Evolutionary conservation across 2,888 invertebrate species (phyloP), one percentile per base, ranked within the genome.

Genomic region (Calameuta filiformis): DNA sequence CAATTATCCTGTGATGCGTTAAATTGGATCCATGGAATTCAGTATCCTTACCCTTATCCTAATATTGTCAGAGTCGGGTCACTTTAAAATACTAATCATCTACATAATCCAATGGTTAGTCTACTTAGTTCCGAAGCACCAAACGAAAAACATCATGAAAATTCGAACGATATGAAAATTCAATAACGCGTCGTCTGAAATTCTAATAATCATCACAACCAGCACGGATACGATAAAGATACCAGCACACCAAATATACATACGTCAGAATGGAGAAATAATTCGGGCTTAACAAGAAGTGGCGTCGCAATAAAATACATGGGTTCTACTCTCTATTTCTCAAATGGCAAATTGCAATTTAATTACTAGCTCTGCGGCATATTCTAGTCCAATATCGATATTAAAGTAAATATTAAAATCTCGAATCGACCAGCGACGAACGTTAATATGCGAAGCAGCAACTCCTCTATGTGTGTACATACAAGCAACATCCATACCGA

Each of bases 341-440:
- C 56, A 56, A 6, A 23, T 56, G 9, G 56, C 56, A 23, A 23
- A 56, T 23, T 68, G 56, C 68, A 73, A 73, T 77, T 80, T 82
- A 79, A 80, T 79, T 79, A 78, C 75, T 33, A 73, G 71, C 23
- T 75, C n/a, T 73, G 40, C 34, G 35, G 68, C 35, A 56, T 56
- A 23, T 56, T 56, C 56, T 77, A 76, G 56, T 56, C 23, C 9
- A 23, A 56, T 56, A 76, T 77, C 76, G 74, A 81, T 82, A 76
- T 74, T 80, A 79, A 82, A 84, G 83, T 81, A 84, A 82, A 84
- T 82, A 84, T 81, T 76, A 84, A 83, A 85, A 86, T 79, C 75
- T 78, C 79, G 68, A 76, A 75, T n/a, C 71, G n/a, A 79, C 31
- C 34, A 69, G 34, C 35, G 73, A 73, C 73, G 73, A 78, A 75